phyloP scores from a whole-genome alignment of 2,888 invertebrate species.

The Aphidoletes aphidimyza region DNA sequence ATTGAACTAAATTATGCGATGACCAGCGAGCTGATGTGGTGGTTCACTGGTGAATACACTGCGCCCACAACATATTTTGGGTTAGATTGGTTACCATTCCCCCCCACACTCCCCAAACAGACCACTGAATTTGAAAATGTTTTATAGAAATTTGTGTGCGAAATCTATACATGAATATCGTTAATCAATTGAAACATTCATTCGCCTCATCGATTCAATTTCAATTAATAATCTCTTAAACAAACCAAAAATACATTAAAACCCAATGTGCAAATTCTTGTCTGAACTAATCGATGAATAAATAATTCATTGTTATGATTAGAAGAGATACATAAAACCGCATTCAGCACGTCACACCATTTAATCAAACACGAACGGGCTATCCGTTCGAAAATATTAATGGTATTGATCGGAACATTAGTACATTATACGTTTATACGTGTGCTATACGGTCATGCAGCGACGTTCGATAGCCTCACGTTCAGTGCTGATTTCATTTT shows the following conservation, averaged over 20 bases:
- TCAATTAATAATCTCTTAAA: background rate
- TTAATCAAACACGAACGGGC: background rate
- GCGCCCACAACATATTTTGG: too few relatives aligned
- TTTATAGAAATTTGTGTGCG: too few relatives aligned
- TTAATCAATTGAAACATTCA: background rate
- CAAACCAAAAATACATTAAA: background rate
- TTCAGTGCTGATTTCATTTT: background rate
- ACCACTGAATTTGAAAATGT: too few relatives aligned
- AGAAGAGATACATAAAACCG: background rate
- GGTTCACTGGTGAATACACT: too few relatives aligned
- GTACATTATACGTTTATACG: too few relatives aligned
- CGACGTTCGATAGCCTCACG: background rate
- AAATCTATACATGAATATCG: too few relatives aligned
- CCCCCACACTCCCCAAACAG: too few relatives aligned
- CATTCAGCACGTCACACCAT: slow-evolving; percentile 16
- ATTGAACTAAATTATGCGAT: too few relatives aligned
- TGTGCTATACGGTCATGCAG: too few relatives aligned
- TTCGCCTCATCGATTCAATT: background rate
- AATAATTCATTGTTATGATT: slow-evolving; percentile 25
- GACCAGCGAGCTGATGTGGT: too few relatives aligned
- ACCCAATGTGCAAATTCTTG: background rate
- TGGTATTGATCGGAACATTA: background rate
- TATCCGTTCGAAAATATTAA: background rate
- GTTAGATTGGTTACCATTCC: too few relatives aligned
- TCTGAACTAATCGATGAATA: slow-evolving; percentile 20